Evolutionary conservation across 2,888 invertebrate genomes (phyloP).

Genomic region (Alcis repandata): DNA sequence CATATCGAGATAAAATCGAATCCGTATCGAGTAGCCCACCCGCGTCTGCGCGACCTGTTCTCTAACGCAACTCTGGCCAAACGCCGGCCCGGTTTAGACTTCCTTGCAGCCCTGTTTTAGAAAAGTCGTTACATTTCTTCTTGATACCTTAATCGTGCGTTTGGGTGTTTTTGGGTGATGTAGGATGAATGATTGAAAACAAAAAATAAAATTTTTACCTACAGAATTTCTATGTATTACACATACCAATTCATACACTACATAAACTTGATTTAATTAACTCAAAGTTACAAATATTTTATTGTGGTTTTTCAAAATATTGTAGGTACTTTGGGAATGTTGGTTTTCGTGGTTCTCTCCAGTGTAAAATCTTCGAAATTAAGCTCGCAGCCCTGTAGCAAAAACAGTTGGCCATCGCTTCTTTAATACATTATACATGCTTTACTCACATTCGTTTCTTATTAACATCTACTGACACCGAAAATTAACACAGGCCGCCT

Average conservation of each 20-base stretch:
- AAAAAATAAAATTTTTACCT: no score
- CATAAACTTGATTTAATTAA: no score
- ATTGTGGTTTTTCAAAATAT: no score
- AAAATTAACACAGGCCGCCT: conserved; percentile 26
- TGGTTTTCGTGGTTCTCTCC: neutral
- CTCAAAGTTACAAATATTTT: neutral
- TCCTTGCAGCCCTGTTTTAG: neutral
- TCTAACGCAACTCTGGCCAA: conserved; percentile 26
- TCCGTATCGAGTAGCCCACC: conserved; percentile 78
- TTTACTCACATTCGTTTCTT: conserved; percentile 51
- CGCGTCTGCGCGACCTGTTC: conserved; percentile 59
- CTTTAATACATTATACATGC: conserved; percentile 81
- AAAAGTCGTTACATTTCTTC: neutral
- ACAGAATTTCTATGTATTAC: no score
- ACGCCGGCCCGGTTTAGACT: conserved; percentile 35
- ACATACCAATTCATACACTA: no score
- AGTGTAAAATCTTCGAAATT: neutral
- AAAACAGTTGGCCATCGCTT: conserved; percentile 25
- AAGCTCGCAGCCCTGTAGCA: neutral
- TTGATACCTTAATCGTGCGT: neutral
- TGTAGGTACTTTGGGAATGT: no score
- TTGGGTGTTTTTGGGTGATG: neutral
- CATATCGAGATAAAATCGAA: conserved; percentile 78
- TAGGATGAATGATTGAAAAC: no score
- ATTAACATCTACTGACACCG: conserved; percentile 46